Percentiles rank a stretch among this genome's conserved stretches.
phyloP scores from a whole-genome alignment of 2,797 vertebrate species.

The Esox lucius region DNA sequence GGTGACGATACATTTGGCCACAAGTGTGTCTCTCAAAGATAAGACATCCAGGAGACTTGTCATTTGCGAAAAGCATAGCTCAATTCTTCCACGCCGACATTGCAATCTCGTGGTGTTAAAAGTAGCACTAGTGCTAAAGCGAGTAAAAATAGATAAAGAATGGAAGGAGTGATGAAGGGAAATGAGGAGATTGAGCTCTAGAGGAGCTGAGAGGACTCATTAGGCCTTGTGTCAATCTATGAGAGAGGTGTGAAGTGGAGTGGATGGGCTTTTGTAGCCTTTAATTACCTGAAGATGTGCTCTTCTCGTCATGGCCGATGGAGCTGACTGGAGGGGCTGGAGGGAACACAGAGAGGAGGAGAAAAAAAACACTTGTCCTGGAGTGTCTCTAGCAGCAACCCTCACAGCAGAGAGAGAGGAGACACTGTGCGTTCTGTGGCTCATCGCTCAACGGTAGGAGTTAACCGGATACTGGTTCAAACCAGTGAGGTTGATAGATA shows the following conservation, averaged over 20 bases:
- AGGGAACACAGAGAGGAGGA: neutral
- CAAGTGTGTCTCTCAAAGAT: too few species aligned
- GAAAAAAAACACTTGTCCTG: neutral
- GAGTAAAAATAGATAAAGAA: slow-evolving; percentile 9
- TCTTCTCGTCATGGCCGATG: slow-evolving; percentile 29
- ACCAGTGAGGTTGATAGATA: neutral
- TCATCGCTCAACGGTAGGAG: too few species aligned
- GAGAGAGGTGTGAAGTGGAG: slow-evolving; percentile 9
- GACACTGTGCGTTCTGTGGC: too few species aligned
- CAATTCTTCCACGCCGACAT: neutral
- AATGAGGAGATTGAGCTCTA: slow-evolving; percentile 9
- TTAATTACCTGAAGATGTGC: slow-evolving; percentile 38
- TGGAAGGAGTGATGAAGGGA: slow-evolving; percentile 6
- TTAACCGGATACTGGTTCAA: neutral
- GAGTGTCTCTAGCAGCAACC: neutral
- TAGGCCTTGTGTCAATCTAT: slow-evolving; percentile 27
- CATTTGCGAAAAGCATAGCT: neutral
- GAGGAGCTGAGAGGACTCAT: slow-evolving; percentile 26
- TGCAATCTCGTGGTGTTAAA: neutral
- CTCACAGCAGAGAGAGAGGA: neutral
- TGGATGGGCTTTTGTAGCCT: neutral
- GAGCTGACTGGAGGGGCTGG: slow-evolving; percentile 16
- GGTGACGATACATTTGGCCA: too few species aligned
- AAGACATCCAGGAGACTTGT: neutral
- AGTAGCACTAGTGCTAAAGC: neutral